Evolutionary conservation across 2,113 vertebrate genomes (phyloP), one percentile per base, ranked within the genome.

Genomic region (Athene cunicularia): DNA sequence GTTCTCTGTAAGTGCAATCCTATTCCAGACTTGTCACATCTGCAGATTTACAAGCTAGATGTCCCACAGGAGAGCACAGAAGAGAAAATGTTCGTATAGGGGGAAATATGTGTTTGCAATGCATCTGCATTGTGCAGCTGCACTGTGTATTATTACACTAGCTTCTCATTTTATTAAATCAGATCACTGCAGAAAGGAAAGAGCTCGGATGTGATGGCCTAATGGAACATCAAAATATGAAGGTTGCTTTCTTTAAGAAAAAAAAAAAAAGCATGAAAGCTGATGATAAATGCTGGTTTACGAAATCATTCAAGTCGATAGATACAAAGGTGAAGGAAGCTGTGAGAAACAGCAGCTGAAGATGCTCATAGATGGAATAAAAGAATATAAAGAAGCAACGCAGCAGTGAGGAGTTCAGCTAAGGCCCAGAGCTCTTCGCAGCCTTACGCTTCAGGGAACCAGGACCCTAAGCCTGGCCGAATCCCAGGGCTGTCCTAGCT

Each of bases 81-180:
- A 24, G 21, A 90, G 43, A 28, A 83, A 49, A 94, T 73, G 73
- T 47, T 91, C 90, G 41, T 59, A 77, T 33, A 75, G 35, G 39
- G 41, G 37, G 35, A 90, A 90, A 93, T 88, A 82, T 0, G 11
- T 64, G 85, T 73, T 93, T 91, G 56, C 66, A 66, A 10, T 23
- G 45, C 53, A 96, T 33, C 53, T 3, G 2, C 58, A 9, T 32
- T 91, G 77, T 96, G 62, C 93, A 96, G 95, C 93, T 96, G 92
- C 58, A 76, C 56, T 73, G 53, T 79, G 66, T 66, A 66, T 90
- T 94, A 95, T 95, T 93, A 82, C 43, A 84, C 27, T 41, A 37
- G 66, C 8, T 90, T 91, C 62, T 95, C 49, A n/a, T 90, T 94
- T 91, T 89, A 72, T 88, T 28, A 87, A 85, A 94, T 93, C 70